Percentiles rank a stretch among this genome's conserved stretches.
Evolutionary conservation across 2,888 invertebrate genomes (phyloP).

Genomic region (Silvanus unidentatus): DNA sequence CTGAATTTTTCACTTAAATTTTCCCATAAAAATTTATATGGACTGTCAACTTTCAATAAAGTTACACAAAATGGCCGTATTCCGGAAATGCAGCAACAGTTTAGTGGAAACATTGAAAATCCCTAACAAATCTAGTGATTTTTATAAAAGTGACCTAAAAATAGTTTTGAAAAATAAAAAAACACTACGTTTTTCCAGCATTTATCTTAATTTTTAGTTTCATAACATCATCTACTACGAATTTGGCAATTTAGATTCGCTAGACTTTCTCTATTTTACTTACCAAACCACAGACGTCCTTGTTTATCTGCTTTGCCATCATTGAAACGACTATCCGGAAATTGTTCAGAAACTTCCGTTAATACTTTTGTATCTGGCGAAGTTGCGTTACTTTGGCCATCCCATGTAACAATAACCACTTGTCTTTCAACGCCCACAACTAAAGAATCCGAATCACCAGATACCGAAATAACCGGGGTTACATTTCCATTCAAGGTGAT

Average conservation of each 20-base stretch:
- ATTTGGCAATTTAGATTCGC: too few species aligned
- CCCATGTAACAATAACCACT: conserved; percentile 49
- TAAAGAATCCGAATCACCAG: conserved; percentile 27
- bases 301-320: conserved; percentile 56
- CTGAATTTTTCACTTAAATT: too few species aligned
- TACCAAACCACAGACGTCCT: conserved; percentile 55
- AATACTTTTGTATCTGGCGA: conserved; percentile 25
- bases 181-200: too few species aligned
- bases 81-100: too few species aligned
- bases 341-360: conserved; percentile 46
- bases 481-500: conserved; percentile 19
- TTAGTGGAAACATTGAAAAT: too few species aligned
- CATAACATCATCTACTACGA: too few species aligned
- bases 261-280: conserved; percentile 16
- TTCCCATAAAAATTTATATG: too few species aligned
- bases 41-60: too few species aligned
- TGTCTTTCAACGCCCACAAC: conserved; percentile 34
- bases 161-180: too few species aligned
- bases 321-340: conserved; percentile 50
- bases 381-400: conserved; percentile 33
- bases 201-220: not conserved
- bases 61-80: too few species aligned
- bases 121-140: too few species aligned
- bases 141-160: too few species aligned
- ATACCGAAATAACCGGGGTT: conserved; percentile 28